Evolutionary conservation across 2,113 vertebrate genomes (phyloP).

Genomic region (Lepidothrix coronata): DNA sequence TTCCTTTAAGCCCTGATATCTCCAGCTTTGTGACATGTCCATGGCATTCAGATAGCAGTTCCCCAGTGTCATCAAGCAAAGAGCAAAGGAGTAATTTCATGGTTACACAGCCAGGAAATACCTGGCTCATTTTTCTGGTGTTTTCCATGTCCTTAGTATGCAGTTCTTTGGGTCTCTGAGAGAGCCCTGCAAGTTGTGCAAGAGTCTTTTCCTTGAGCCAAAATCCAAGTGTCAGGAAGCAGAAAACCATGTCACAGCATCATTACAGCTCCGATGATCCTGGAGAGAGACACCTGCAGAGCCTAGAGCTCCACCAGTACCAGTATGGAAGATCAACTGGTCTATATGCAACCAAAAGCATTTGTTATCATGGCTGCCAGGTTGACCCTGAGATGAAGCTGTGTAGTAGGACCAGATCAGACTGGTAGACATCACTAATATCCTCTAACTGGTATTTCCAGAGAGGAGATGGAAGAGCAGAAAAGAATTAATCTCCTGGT

Average conservation of each 20-base stretch:
- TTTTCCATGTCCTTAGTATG: neutral
- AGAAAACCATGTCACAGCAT: neutral
- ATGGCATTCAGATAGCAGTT: neutral
- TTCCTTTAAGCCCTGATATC: neutral
- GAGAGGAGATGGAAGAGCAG: neutral
- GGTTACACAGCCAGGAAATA: neutral
- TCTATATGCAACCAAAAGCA: accelerated
- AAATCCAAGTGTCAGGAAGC: neutral
- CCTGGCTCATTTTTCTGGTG: neutral
- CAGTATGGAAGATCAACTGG: neutral
- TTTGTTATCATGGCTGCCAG: neutral
- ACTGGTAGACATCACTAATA: neutral
- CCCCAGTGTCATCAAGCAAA: neutral
- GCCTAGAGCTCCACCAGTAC: neutral
- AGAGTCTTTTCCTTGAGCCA: neutral
- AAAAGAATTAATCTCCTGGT: neutral
- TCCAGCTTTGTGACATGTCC: neutral
- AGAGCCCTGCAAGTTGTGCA: neutral
- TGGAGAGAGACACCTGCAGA: neutral
- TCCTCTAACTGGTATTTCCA: neutral
- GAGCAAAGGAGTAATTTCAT: neutral
- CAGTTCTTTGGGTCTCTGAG: neutral
- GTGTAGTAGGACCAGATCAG: neutral
- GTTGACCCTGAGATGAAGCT: neutral
- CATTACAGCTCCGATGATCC: neutral